These are phyloP conservation scores for Oopsacas minuta DNA, from an alignment of 37 sponge, comb jelly and placozoan genomes.

Conservation along the genomic window DNA sequence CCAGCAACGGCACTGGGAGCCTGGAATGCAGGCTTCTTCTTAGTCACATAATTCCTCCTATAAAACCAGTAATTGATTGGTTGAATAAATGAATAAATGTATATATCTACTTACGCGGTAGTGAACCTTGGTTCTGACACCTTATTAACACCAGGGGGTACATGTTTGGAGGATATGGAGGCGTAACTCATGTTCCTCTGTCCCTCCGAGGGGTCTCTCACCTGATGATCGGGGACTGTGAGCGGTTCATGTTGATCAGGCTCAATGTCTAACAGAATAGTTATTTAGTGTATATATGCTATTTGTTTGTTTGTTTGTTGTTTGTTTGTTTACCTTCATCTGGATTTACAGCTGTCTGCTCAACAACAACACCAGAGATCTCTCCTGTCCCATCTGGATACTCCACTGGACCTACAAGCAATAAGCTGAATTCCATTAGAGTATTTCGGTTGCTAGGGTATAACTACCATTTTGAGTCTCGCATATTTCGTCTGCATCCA, in stretches of 20 bases:
- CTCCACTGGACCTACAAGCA: not conserved
- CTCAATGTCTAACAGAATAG: no score
- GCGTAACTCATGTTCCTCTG: not conserved
- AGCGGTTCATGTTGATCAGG: no score
- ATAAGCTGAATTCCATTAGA: not conserved
- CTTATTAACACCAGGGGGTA: not conserved
- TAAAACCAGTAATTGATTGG: no score
- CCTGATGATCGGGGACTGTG: no score
- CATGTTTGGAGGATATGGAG: not conserved
- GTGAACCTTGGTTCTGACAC: not conserved
- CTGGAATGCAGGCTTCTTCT: not conserved
- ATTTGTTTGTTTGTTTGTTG: no score
- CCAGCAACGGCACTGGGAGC: not conserved
- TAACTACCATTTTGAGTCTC: not conserved
- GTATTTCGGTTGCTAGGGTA: not conserved
- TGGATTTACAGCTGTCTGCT: not conserved
- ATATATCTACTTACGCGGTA: no score
- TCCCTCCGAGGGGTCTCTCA: not conserved
- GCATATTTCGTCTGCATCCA: not conserved
- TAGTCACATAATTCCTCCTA: not conserved
- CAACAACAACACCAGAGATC: not conserved
- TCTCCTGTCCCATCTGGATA: not conserved
- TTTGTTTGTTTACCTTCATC: no score
- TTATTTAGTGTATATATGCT: no score
- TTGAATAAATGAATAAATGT: no score